phyloP scores from a whole-genome alignment of 2,113 vertebrate genomes.

The Dipodomys merriami region DNA sequence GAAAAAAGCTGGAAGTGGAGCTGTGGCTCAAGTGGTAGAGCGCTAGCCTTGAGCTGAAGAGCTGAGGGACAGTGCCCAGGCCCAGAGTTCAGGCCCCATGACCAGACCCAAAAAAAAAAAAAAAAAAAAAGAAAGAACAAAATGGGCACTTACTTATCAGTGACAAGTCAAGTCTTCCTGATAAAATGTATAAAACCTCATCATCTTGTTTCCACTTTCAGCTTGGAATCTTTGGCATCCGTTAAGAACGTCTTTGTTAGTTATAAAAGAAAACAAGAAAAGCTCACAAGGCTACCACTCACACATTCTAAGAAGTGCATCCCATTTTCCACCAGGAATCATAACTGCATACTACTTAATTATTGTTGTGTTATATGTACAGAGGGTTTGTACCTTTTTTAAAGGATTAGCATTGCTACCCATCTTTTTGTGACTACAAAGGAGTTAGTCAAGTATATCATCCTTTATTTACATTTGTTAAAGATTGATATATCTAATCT shows the following conservation, averaged over 20 bases:
- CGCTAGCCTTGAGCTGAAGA: too few species aligned
- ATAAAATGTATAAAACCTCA: neutral
- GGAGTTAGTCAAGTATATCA: neutral
- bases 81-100: too few species aligned
- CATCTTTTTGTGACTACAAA: slow-evolving; percentile 1
- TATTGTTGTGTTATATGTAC: neutral
- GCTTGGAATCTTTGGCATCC: neutral
- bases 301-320: neutral
- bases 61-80: too few species aligned
- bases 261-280: slow-evolving; percentile 30
- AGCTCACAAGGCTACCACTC: neutral
- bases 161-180: neutral
- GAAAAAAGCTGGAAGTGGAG: too few species aligned
- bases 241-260: neutral
- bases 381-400: neutral
- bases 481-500: neutral
- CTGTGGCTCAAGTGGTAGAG: too few species aligned
- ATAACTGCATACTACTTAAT: neutral
- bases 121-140: slow-evolving; percentile 3
- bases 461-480: neutral
- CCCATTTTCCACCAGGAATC: neutral
- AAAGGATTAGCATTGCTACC: neutral
- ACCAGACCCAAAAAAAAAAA: too few species aligned
- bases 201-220: neutral
- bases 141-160: neutral